Conservation (phyloP, 2,888 invertebrate species). For the Andrena flavipes region DNA sequence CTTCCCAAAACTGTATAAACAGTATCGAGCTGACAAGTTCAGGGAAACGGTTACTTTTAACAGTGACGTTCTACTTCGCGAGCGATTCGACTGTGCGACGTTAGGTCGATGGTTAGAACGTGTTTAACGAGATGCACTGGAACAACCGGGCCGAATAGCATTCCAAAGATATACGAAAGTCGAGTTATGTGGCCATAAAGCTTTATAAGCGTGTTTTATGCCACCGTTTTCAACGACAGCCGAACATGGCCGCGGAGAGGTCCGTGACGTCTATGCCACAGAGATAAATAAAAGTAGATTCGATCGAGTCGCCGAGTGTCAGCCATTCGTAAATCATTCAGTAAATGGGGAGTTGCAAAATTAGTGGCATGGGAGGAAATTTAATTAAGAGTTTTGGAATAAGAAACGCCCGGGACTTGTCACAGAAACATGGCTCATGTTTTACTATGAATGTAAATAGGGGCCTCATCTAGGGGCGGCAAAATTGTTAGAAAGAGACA, state of each 20-base stretch:
- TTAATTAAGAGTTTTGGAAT: too few species aligned
- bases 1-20: neutral
- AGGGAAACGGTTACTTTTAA: neutral
- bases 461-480: too few species aligned
- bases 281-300: neutral
- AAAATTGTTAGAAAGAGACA: too few species aligned
- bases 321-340: too few species aligned
- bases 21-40: neutral
- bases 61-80: neutral
- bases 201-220: conserved; percentile 19
- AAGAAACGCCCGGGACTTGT: too few species aligned
- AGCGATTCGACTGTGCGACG: neutral
- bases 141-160: neutral
- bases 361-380: too few species aligned
- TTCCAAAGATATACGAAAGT: neutral
- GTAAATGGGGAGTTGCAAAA: too few species aligned
- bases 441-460: too few species aligned
- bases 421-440: too few species aligned
- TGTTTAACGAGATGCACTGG: neutral
- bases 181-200: conserved; percentile 10
- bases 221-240: neutral
- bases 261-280: neutral
- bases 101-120: neutral
- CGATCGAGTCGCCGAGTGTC: neutral
- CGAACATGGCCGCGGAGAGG: neutral